Conservation (phyloP, 2,888 invertebrate species). For the Nomada hirtipes region DNA sequence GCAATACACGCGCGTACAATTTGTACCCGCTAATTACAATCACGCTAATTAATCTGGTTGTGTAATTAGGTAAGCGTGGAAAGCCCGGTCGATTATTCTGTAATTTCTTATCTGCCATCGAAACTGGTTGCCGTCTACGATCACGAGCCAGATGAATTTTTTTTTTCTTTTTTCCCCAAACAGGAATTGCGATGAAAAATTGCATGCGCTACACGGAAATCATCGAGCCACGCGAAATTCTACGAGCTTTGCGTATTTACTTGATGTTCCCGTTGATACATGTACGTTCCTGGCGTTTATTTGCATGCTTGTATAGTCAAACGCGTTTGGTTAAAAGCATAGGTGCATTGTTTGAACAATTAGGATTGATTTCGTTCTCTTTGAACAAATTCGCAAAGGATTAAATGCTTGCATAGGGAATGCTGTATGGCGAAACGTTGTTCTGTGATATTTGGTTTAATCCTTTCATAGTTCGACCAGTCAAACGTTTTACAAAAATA, state of each 20-base stretch:
- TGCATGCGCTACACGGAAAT: slow-evolving; percentile 19
- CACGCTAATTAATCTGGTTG: slow-evolving; percentile 25
- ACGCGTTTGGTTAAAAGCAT: no score
- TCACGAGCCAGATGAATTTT: neutral
- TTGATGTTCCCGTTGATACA: neutral
- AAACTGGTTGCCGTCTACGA: neutral
- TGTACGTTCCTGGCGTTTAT: neutral
- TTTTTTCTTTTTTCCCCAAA: no score
- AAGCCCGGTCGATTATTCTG: slow-evolving; percentile 16
- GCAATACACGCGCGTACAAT: slow-evolving; percentile 15
- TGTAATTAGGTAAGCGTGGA: slow-evolving; percentile 21
- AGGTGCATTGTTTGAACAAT: no score
- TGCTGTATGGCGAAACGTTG: no score
- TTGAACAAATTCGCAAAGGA: no score
- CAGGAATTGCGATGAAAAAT: slow-evolving; percentile 1
- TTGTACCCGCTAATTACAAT: slow-evolving; percentile 30
- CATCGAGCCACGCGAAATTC: neutral
- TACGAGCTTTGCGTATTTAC: no score
- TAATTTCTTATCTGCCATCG: slow-evolving; percentile 31
- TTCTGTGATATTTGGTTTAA: no score
- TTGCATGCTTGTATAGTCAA: neutral
- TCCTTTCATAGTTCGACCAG: no score
- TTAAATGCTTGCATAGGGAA: no score
- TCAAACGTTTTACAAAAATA: no score
- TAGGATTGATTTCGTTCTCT: no score